Percentiles rank a stretch among this genome's conserved stretches.
Conservation (phyloP, 2,888 invertebrate species). For the Isotomurus palustris region DNA sequence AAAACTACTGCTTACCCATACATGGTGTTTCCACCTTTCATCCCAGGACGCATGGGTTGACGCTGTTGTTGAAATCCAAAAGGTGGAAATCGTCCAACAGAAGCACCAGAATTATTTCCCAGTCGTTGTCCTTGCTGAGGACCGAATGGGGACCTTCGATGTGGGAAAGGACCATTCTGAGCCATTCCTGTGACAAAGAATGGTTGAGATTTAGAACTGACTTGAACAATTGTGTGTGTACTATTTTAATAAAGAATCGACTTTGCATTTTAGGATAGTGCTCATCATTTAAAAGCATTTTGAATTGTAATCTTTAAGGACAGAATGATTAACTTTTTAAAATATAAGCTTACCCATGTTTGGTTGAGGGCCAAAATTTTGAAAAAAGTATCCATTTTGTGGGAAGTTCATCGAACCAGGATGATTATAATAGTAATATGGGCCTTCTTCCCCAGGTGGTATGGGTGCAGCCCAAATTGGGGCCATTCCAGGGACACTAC, state of each 20-base stretch:
- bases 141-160: slow-evolving; percentile 42
- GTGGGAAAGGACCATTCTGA: slow-evolving; percentile 44
- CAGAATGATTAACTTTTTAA: slow-evolving; percentile 1
- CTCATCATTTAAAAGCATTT: too few relatives aligned
- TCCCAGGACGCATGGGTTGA: slow-evolving; percentile 39
- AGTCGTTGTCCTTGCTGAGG: slow-evolving; percentile 40
- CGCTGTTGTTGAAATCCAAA: slow-evolving; percentile 44
- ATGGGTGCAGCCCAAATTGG: slow-evolving; percentile 43
- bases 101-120: slow-evolving; percentile 40
- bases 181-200: slow-evolving; percentile 22
- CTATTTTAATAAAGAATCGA: too few relatives aligned
- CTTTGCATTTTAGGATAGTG: too few relatives aligned
- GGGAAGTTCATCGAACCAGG: slow-evolving; percentile 41
- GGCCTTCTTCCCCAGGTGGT: slow-evolving; percentile 44
- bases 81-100: slow-evolving; percentile 44
- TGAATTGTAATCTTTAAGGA: too few relatives aligned
- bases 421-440: slow-evolving; percentile 44
- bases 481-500: slow-evolving; percentile 32
- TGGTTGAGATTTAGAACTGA: neutral
- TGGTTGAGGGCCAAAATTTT: slow-evolving; percentile 45
- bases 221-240: neutral
- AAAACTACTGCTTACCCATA: slow-evolving; percentile 36
- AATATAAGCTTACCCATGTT: slow-evolving; percentile 43
- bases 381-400: slow-evolving; percentile 45
- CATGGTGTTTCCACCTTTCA: slow-evolving; percentile 44